Percentiles rank a stretch among this genome's conserved stretches.
Conservation (phyloP, 2,113 vertebrate species). For the Apeltes quadracus region DNA sequence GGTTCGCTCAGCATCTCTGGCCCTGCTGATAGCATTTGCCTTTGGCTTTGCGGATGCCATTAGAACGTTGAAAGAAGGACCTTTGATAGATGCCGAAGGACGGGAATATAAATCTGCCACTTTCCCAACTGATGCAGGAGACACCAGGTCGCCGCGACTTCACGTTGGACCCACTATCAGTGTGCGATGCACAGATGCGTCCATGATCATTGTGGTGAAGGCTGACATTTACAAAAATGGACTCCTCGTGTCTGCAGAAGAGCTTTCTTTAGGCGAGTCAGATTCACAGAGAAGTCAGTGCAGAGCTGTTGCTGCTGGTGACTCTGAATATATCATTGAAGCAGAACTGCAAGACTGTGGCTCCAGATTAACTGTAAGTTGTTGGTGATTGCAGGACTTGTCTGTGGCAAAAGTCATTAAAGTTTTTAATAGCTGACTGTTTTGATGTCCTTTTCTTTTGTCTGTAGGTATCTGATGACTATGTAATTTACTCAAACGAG, state of each 20-base stretch:
- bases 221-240: conserved; percentile 26
- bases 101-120: conserved; percentile 46
- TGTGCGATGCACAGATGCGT: conserved; percentile 37
- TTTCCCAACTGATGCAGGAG: background rate
- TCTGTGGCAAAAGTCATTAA: background rate
- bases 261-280: conserved; percentile 43
- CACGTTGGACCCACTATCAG: background rate
- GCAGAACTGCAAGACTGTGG: conserved; percentile 53
- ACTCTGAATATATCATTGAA: conserved; percentile 39
- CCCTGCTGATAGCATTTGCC: background rate
- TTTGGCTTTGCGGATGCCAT: conserved; percentile 19
- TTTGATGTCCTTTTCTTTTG: background rate
- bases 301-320: conserved; percentile 3
- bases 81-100: conserved; percentile 46
- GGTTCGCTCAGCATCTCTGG: conserved; percentile 5
- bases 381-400: background rate
- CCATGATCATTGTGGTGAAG: conserved; percentile 42
- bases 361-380: conserved; percentile 41
- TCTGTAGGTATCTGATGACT: conserved; percentile 32
- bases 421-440: too few relatives aligned
- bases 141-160: too few relatives aligned
- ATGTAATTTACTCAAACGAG: conserved; percentile 56
- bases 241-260: conserved; percentile 1
- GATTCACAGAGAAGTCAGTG: conserved; percentile 7
- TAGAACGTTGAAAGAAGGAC: conserved; percentile 35